Evolutionary conservation across 2,888 invertebrate genomes (phyloP), one percentile per base, ranked within the genome.

Genomic region (Phengaris alcon): DNA sequence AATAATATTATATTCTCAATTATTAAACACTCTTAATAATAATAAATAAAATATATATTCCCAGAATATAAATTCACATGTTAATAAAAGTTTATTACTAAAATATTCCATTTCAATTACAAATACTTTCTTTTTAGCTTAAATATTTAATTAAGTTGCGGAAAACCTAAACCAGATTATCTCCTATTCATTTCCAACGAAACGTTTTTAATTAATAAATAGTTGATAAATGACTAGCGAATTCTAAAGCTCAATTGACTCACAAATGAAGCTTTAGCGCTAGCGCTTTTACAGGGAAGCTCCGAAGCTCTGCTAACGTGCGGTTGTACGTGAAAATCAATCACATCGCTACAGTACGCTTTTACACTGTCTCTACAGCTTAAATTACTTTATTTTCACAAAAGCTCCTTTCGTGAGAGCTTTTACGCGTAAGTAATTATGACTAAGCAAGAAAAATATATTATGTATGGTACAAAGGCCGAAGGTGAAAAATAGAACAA

Each of bases 241-340:
- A 51, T 72, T 72, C 70, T 72, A 72, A 72, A 72, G 72, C 72
- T 54, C 51, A 51, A 72, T 72, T 72, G 52, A 72, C 54, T 72
- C 35, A 72, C 54, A 54, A 72, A 72, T 72, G 52, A 72, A 72
- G 72, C 72, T 72, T 72, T 51, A 22, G 22, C 35, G 52, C 72
- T 72, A 54, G 54, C 54, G 72, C 72, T 72, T 72, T 72, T 72
- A 54, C 72, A 12, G 72, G 51, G 35, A 54, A 72, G 64, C 64
- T 6, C 35, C 10, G 59, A 59, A 59, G 59, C 59, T 59, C 59
- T 70, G 51, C 70, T 52, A 51, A 54, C 35, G 13, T 72, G 52
- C 54, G 70, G 70, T 70, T 51, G 54, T 64, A 35, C 22, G 22
- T 22, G 52, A 70, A 70, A 70, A 70, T 70, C 70, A 70, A 70